phyloP scores from a whole-genome alignment of 2,797 vertebrate genomes.

The Echeneis naucrates region DNA sequence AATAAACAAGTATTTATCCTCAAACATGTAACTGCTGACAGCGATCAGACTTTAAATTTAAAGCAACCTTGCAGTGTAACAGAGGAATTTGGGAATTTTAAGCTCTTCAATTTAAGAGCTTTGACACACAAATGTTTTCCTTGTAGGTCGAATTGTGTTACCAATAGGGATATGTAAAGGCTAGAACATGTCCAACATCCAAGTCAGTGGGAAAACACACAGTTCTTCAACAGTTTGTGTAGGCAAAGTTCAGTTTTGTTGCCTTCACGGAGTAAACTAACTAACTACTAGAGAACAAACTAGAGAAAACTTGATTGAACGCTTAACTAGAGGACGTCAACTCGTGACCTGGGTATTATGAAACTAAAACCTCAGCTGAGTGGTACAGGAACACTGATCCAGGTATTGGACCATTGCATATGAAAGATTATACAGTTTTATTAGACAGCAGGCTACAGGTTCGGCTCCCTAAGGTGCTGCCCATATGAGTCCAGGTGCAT shows the following conservation, averaged over 20 bases:
- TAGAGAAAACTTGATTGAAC: not conserved
- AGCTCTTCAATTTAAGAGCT: no score
- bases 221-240: not conserved
- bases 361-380: not conserved
- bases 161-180: no score
- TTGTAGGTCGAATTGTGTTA: no score
- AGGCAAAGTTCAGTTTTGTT: not conserved
- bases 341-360: not conserved
- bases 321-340: not conserved
- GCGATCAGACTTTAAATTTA: no score
- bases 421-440: slow-evolving; percentile 17
- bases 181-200: no score
- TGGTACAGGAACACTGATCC: slow-evolving; percentile 1
- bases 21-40: not conserved
- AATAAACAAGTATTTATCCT: not conserved
- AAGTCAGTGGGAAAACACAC: not conserved
- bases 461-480: not conserved
- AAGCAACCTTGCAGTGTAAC: no score
- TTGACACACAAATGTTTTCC: no score
- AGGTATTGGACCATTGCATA: slow-evolving; percentile 9
- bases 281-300: no score
- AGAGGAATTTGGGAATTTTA: no score
- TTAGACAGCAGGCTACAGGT: slow-evolving; percentile 10
- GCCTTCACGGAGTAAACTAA: not conserved
- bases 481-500: not conserved